These are phyloP conservation scores for Corapipo altera DNA, from an alignment of 2,113 vertebrate genomes.

Conservation along the genomic window DNA sequence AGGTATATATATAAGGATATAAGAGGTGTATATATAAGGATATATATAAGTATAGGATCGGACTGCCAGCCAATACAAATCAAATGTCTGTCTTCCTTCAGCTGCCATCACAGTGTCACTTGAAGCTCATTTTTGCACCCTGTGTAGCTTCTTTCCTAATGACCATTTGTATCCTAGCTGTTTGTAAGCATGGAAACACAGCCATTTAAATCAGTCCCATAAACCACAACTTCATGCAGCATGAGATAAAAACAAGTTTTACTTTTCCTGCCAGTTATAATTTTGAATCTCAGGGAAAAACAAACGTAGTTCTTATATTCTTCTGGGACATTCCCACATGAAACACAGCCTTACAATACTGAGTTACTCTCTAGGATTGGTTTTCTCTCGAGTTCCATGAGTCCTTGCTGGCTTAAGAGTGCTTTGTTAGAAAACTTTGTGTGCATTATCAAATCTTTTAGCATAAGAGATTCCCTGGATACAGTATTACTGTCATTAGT, in stretches of 20 bases:
- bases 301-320: not conserved
- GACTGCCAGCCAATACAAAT: accelerated
- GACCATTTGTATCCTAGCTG: not conserved
- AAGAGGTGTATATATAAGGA: too few species aligned
- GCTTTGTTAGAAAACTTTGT: not conserved
- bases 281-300: not conserved
- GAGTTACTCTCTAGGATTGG: not conserved
- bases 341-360: not conserved
- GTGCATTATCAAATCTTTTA: not conserved
- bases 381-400: not conserved
- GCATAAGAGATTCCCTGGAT: not conserved
- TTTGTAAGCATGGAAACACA: not conserved
- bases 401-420: not conserved
- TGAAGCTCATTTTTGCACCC: not conserved
- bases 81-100: not conserved
- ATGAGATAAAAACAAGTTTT: not conserved
- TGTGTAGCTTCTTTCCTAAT: not conserved
- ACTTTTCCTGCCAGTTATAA: not conserved
- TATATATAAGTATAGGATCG: not conserved
- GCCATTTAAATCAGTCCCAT: not conserved
- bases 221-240: not conserved
- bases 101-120: not conserved
- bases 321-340: not conserved
- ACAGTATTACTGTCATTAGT: conserved; percentile 6
- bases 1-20: too few species aligned